These are phyloP conservation scores for honey bee (Apis mellifera) DNA, from an alignment of 1,140 invertebrate genomes.

Conservation along the genomic window Amel_HAv3.1 CM009941.2:12382501-12383000, in stretches of 20 bases:
- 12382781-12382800: neutral
- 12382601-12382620: constrained; percentile 51
- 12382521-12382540: constrained; percentile 40
- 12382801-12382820: neutral
- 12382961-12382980: constrained; percentile 32
- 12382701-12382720: neutral
- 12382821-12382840: no score
- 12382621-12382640: constrained; percentile 66
- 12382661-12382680: constrained; percentile 54
- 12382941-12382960: constrained; percentile 36
- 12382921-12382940: constrained; percentile 14
- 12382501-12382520: constrained; percentile 8
- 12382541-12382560: constrained; percentile 42
- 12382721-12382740: no score
- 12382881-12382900: neutral
- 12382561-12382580: constrained; percentile 54
- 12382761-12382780: constrained; percentile 7
- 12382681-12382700: constrained; percentile 29
- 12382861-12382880: no score
- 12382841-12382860: constrained; percentile 17
- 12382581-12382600: constrained; percentile 49
- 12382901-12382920: constrained; percentile 42
- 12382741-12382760: neutral
- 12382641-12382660: constrained; percentile 65
- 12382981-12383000: neutral